Conservation (phyloP, 2,113 vertebrate genomes). For the Gymnarchus niloticus region DNA sequence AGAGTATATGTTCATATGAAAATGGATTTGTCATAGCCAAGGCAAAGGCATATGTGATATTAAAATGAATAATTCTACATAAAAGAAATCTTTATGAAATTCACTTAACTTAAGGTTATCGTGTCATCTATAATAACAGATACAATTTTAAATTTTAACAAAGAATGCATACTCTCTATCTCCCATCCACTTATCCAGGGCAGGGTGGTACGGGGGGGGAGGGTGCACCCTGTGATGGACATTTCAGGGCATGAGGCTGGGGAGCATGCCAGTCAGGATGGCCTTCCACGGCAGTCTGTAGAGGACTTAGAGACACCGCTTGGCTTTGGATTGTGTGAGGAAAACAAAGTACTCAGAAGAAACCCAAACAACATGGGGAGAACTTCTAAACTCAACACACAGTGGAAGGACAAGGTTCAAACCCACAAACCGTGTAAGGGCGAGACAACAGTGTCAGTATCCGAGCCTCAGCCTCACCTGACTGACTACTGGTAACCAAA, state of each 20-base stretch:
- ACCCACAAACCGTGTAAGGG: neutral
- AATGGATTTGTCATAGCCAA: slow-evolving; percentile 9
- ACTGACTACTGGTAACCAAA: neutral
- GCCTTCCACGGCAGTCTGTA: neutral
- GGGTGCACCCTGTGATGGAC: neutral
- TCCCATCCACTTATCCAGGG: neutral
- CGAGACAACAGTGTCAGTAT: neutral
- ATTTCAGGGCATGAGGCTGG: neutral
- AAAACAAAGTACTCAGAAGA: neutral
- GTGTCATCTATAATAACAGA: neutral
- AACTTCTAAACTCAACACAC: neutral
- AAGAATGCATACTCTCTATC: neutral
- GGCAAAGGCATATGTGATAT: neutral
- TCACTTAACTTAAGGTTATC: neutral
- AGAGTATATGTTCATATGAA: neutral
- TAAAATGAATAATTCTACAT: slow-evolving; percentile 5
- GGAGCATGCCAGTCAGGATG: neutral
- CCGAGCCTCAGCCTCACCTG: neutral
- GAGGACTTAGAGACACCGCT: neutral
- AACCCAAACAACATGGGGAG: neutral
- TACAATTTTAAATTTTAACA: neutral
- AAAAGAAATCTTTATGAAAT: neutral
- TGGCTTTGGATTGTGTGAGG: neutral
- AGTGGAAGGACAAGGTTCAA: neutral
- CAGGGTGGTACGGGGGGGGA: no score